phyloP scores from a whole-genome alignment of 2,797 vertebrate genomes.

The Anguilla pacifica region DNA sequence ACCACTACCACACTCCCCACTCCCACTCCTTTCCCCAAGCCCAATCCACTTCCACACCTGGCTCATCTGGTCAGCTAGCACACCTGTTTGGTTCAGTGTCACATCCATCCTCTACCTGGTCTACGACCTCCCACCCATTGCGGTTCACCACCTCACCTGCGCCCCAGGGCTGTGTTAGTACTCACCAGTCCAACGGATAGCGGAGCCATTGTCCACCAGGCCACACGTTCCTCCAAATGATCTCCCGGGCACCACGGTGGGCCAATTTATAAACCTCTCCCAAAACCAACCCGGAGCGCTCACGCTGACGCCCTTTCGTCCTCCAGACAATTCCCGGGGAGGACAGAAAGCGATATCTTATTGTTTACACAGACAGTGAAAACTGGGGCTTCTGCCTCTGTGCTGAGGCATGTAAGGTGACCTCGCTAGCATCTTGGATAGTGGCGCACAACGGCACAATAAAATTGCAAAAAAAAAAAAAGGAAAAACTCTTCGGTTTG shows the following conservation, averaged over 20 bases:
- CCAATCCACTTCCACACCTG: not conserved
- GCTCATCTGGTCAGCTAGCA: not conserved
- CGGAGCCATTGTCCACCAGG: conserved; percentile 29
- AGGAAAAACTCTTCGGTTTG: conserved; percentile 13
- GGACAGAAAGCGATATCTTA: conserved; percentile 11
- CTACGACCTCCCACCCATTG: not conserved
- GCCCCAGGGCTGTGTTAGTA: not conserved
- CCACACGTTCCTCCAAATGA: conserved; percentile 27
- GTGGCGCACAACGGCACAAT: conserved; percentile 30
- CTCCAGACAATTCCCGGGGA: conserved; percentile 17
- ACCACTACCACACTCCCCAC: not conserved
- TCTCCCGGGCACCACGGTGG: not conserved
- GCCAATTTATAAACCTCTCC: conserved; percentile 36
- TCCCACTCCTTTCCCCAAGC: not conserved
- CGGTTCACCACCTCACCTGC: not conserved
- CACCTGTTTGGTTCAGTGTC: not conserved
- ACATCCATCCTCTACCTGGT: not conserved
- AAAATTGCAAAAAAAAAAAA: not conserved
- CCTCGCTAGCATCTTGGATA: conserved; percentile 28
- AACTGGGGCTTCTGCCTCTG: conserved; percentile 17
- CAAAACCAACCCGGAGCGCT: not conserved
- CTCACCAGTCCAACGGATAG: conserved; percentile 29
- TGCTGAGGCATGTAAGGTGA: conserved; percentile 26
- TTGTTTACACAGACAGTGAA: conserved; percentile 26
- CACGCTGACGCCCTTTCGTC: conserved; percentile 18